Conservation (phyloP, 2,888 invertebrate species). For the Sepiola atlantica region DNA sequence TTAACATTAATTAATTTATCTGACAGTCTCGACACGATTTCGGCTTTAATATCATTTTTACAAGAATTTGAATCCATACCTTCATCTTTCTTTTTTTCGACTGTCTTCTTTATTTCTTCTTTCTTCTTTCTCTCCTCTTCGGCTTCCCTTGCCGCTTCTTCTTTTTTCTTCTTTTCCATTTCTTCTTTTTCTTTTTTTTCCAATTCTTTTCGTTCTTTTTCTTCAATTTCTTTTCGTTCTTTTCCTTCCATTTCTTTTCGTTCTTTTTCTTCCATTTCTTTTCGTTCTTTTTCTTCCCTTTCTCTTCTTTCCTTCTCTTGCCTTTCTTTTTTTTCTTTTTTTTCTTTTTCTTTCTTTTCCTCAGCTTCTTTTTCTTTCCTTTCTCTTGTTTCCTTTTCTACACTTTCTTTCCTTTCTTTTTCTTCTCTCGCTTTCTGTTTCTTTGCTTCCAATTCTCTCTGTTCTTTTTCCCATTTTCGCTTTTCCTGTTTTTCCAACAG, state of each 20-base stretch:
- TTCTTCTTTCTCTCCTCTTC: neutral
- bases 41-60: neutral
- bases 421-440: neutral
- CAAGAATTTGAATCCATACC: neutral
- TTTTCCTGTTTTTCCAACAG: neutral
- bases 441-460: neutral
- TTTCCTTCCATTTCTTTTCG: neutral
- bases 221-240: neutral
- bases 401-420: no score
- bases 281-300: neutral
- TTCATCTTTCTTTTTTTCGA: neutral
- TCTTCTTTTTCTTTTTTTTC: neutral
- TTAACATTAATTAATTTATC: neutral
- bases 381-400: neutral
- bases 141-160: neutral
- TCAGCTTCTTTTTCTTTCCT: neutral
- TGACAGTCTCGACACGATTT: slow-evolving; percentile 10
- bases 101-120: neutral
- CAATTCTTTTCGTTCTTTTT: neutral
- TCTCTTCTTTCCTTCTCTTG: neutral
- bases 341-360: neutral
- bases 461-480: neutral
- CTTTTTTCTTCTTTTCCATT: neutral
- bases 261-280: neutral
- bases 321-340: neutral